Conservation (phyloP, 2,797 vertebrate genomes). For the Neostethus bicornis region DNA sequence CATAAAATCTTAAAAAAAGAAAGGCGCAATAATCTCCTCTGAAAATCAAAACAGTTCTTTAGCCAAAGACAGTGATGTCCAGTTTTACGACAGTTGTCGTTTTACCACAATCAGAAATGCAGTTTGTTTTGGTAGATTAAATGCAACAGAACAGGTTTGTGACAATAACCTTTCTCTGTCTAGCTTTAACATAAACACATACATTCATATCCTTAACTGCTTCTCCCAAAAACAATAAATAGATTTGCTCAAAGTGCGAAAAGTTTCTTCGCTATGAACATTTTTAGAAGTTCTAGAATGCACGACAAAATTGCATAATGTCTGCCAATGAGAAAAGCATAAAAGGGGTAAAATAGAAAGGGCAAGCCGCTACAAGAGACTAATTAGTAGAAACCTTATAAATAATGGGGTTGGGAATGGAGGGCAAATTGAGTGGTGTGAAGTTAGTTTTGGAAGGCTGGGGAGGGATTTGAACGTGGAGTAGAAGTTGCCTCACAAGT, state of each 20-base stretch:
- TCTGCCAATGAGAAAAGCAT: slow-evolving; percentile 77
- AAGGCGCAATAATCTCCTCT: slow-evolving; percentile 67
- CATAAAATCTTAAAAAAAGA: slow-evolving; percentile 51
- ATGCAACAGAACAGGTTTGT: slow-evolving; percentile 66
- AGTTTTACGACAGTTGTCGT: slow-evolving; percentile 70
- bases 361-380: slow-evolving; percentile 76
- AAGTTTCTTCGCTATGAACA: slow-evolving; percentile 58
- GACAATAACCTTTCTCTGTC: slow-evolving; percentile 58
- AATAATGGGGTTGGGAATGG: slow-evolving; percentile 49
- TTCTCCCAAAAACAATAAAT: slow-evolving; percentile 60
- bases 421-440: slow-evolving; percentile 48
- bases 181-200: slow-evolving; percentile 69
- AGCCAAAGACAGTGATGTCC: slow-evolving; percentile 80
- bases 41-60: slow-evolving; percentile 84
- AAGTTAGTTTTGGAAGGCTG: slow-evolving; percentile 53
- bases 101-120: slow-evolving; percentile 63
- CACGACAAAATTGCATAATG: slow-evolving; percentile 79
- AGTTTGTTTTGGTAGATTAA: slow-evolving; percentile 76
- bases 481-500: slow-evolving; percentile 64
- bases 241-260: slow-evolving; percentile 51
- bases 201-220: slow-evolving; percentile 75
- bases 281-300: slow-evolving; percentile 65
- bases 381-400: slow-evolving; percentile 68
- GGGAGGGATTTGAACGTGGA: slow-evolving; percentile 53
- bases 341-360: slow-evolving; percentile 65